A percentile compares a stretch with the other conserved stretches of the same genome.
phyloP scores from a whole-genome alignment of 2,888 invertebrate species.

The Gasteruption jaculator region DNA sequence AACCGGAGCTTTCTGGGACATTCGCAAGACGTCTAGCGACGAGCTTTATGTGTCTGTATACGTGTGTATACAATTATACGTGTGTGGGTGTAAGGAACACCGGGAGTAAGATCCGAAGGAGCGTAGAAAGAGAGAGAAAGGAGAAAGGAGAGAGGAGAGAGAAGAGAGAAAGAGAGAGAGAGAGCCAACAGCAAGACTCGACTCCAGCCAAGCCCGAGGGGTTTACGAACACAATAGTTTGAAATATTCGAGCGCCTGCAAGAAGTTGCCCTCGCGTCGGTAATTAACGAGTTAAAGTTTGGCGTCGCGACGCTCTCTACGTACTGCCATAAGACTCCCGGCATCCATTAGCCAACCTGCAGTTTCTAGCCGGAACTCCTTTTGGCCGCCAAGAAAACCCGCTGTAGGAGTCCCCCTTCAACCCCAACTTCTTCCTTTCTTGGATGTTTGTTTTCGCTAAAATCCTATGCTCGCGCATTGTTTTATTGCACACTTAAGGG shows the following conservation, averaged over 20 bases:
- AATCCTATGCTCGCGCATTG: too few species aligned
- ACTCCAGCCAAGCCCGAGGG: slow-evolving; percentile 43
- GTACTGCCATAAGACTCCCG: slow-evolving; percentile 41
- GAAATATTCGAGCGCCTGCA: slow-evolving; percentile 48
- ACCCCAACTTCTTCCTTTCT: too few species aligned
- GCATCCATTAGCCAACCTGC: slow-evolving; percentile 52
- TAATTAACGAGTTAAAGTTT: slow-evolving; percentile 54
- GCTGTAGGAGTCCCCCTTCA: too few species aligned
- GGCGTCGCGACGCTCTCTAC: slow-evolving; percentile 45
- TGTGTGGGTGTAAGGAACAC: slow-evolving; percentile 21
- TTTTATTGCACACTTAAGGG: too few species aligned
- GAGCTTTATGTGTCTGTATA: too few species aligned
- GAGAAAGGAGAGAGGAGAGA: slow-evolving; percentile 12
- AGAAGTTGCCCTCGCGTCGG: slow-evolving; percentile 48
- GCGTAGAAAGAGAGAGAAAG: slow-evolving; percentile 9
- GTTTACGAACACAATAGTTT: slow-evolving; percentile 44
- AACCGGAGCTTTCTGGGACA: slow-evolving; percentile 38
- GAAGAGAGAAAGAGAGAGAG: slow-evolving; percentile 11
- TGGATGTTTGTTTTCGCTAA: too few species aligned
- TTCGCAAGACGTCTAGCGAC: slow-evolving; percentile 28
- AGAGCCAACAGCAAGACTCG: neutral
- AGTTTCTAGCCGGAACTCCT: too few species aligned
- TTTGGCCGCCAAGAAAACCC: too few species aligned
- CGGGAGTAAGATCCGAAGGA: slow-evolving; percentile 18
- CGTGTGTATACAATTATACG: too few species aligned